Evolutionary conservation across 2,888 invertebrate genomes (phyloP).

Genomic region (Mythimna impura): DNA sequence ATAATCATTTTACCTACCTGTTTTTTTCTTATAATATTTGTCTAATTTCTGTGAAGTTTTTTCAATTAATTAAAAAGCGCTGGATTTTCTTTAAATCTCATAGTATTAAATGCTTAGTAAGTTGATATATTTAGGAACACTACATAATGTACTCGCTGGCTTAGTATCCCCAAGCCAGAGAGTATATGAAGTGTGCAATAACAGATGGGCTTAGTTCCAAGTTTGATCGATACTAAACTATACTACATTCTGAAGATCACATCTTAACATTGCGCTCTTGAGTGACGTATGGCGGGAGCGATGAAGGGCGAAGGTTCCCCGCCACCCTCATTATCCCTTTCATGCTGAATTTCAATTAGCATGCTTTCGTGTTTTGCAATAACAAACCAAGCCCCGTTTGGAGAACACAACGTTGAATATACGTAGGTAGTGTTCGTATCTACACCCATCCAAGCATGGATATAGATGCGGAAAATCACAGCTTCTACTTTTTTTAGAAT

Average conservation of each 20-base stretch:
- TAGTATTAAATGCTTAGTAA: not conserved
- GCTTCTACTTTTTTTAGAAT: not conserved
- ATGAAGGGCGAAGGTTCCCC: constrained; percentile 63
- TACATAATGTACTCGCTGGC: not conserved
- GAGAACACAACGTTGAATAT: constrained; percentile 70
- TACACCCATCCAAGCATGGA: constrained; percentile 27
- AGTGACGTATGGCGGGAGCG: constrained; percentile 78
- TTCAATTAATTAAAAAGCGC: not conserved
- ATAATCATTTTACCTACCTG: not conserved
- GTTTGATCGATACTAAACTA: constrained; percentile 56
- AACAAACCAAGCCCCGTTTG: constrained; percentile 80
- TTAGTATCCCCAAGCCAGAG: not conserved
- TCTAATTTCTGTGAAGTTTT: not conserved
- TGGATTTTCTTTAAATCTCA: too few species aligned
- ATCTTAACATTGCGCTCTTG: constrained; percentile 72
- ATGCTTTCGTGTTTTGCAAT: constrained; percentile 88
- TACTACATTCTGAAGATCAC: constrained; percentile 39
- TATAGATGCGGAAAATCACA: constrained; percentile 15
- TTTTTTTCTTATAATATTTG: not conserved
- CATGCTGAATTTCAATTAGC: constrained; percentile 90
- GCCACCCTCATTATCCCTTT: constrained; percentile 89
- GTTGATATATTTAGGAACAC: not conserved
- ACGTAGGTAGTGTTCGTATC: constrained; percentile 12
- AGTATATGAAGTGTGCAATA: constrained; percentile 13
- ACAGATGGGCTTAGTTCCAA: constrained; percentile 37